phyloP scores from a whole-genome alignment of 2,888 invertebrate species.

The Eucriotettix oculatus region DNA sequence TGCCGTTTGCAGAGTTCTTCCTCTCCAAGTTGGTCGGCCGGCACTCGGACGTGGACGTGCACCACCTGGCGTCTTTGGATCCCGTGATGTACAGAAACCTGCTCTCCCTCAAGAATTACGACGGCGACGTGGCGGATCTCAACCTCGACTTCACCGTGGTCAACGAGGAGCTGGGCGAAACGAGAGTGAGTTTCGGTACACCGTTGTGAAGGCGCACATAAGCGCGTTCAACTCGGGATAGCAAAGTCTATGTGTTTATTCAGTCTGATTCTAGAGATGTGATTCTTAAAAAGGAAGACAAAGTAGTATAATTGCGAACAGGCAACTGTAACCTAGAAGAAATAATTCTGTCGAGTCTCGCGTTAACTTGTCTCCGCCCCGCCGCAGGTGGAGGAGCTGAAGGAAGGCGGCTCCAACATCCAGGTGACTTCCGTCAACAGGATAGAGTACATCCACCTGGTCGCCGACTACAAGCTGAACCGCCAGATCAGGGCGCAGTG shows the following conservation, averaged over 20 bases:
- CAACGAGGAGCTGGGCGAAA: slow-evolving; percentile 78
- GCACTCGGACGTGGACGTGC: slow-evolving; percentile 64
- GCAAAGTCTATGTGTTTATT: neutral
- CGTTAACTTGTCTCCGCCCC: too few relatives aligned
- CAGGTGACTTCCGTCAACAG: slow-evolving; percentile 82
- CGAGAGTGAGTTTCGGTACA: slow-evolving; percentile 40
- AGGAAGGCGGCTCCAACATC: slow-evolving; percentile 77
- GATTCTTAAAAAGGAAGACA: neutral
- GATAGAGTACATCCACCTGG: slow-evolving; percentile 89
- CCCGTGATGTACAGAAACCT: slow-evolving; percentile 83
- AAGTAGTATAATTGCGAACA: too few relatives aligned
- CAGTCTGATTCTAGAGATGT: neutral
- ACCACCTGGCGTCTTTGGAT: slow-evolving; percentile 86
- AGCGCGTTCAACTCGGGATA: neutral
- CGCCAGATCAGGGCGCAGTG: slow-evolving; percentile 75
- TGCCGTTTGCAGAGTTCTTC: slow-evolving; percentile 93
- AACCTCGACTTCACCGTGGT: slow-evolving; percentile 88
- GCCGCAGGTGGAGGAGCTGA: slow-evolving; percentile 77
- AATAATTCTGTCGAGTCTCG: too few relatives aligned
- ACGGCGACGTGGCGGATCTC: slow-evolving; percentile 70
- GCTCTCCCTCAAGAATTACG: slow-evolving; percentile 69
- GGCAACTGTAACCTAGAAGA: too few relatives aligned
- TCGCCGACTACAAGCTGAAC: slow-evolving; percentile 92
- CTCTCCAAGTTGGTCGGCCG: slow-evolving; percentile 72
- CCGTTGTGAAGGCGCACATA: neutral